Conservation (phyloP, 2,888 invertebrate species). For the Acronicta psi region DNA sequence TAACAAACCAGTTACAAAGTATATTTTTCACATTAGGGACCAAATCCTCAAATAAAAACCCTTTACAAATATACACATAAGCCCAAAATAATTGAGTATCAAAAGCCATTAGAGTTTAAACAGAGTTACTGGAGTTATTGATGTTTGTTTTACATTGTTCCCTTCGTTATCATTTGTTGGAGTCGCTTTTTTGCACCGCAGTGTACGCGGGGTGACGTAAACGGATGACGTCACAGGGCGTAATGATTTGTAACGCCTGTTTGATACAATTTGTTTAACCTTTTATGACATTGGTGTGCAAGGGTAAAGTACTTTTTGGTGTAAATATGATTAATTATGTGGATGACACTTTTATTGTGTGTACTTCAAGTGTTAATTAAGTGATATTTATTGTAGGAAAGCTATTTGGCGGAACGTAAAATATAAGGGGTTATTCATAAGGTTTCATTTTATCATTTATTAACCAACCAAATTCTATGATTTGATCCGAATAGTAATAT, state of each 20-base stretch:
- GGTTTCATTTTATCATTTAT: too few relatives aligned
- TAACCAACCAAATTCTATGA: too few relatives aligned
- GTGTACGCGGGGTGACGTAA: conserved; percentile 33
- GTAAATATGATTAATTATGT: conserved; percentile 37
- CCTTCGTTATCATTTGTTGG: conserved; percentile 49
- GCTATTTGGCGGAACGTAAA: conserved; percentile 5
- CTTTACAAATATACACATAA: conserved; percentile 35
- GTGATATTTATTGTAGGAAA: conserved; percentile 11
- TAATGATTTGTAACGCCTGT: conserved; percentile 54
- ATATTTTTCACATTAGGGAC: conserved; percentile 15
- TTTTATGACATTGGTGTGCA: conserved; percentile 41
- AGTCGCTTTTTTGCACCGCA: conserved; percentile 40
- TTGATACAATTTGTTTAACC: conserved; percentile 39
- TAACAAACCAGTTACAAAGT: too few relatives aligned
- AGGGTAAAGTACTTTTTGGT: conserved; percentile 18
- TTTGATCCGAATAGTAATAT: too few relatives aligned
- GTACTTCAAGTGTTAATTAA: not conserved
- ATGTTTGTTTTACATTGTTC: conserved; percentile 59
- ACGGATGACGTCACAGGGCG: conserved; percentile 37
- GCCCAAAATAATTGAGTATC: conserved; percentile 55
- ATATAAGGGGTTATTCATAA: not conserved
- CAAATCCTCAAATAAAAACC: conserved; percentile 19
- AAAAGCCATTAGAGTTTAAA: conserved; percentile 56
- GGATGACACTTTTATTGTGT: conserved; percentile 38
- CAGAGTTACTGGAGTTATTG: conserved; percentile 47